Evolutionary conservation across 2,888 invertebrate genomes (phyloP).

Genomic region (Amitus sp.): DNA sequence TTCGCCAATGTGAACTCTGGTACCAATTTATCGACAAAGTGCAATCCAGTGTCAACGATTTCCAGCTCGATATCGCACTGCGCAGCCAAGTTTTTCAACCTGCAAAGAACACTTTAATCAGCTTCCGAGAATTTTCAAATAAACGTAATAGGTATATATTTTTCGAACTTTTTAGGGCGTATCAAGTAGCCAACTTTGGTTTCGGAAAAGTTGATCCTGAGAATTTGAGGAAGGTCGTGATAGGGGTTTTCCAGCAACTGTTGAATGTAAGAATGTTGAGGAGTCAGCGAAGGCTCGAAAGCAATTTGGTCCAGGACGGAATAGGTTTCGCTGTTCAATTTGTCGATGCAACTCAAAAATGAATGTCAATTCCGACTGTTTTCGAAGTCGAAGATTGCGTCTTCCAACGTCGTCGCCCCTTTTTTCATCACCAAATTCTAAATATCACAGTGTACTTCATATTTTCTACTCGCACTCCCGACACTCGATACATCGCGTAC

Average conservation of each 20-base stretch:
- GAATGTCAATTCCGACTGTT: no score
- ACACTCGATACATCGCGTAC: no score
- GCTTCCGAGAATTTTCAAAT: no score
- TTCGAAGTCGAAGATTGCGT: no score
- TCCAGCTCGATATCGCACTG: constrained; percentile 49
- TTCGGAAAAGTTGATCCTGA: constrained; percentile 50
- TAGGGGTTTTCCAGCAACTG: constrained; percentile 48
- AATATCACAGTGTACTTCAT: no score
- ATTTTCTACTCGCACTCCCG: no score
- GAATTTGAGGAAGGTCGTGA: constrained; percentile 47
- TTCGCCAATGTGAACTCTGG: constrained; percentile 45
- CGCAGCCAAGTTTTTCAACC: constrained; percentile 47
- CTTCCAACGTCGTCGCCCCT: no score
- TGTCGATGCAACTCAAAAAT: constrained; percentile 48
- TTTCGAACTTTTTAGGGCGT: constrained; percentile 53
- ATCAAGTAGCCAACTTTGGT: constrained; percentile 55
- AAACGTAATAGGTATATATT: no score
- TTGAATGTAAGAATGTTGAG: constrained; percentile 54
- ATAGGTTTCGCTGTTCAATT: constrained; percentile 38
- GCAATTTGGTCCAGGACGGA: constrained; percentile 34
- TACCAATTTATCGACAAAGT: constrained; percentile 56
- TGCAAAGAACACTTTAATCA: constrained; percentile 35
- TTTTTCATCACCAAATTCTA: no score
- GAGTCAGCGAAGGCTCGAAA: constrained; percentile 57
- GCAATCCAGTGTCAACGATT: constrained; percentile 48